Percentiles rank a stretch among this genome's conserved stretches.
Conservation (phyloP, 2,113 vertebrate genomes). For the Monopterus albus region DNA sequence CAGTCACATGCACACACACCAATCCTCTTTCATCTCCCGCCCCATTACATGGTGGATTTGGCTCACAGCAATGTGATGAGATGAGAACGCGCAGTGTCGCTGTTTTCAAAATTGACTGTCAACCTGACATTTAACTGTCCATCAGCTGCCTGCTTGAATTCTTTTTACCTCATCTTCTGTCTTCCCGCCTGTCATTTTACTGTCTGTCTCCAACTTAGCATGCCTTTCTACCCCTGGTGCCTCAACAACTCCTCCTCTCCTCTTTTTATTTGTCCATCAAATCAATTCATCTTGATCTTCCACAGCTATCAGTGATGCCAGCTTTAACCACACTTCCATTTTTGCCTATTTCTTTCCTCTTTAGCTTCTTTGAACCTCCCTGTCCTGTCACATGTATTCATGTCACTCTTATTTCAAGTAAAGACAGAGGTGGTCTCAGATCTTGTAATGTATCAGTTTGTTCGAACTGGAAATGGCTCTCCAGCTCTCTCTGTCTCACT, state of each 20-base stretch:
- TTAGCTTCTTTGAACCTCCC: conserved; percentile 1
- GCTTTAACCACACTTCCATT: conserved; percentile 25
- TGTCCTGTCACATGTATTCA: conserved; percentile 14
- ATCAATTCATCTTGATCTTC: conserved; percentile 37
- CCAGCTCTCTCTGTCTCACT: conserved; percentile 28
- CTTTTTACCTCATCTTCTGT: conserved; percentile 36
- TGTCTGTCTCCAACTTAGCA: conserved; percentile 26
- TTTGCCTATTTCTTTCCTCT: conserved; percentile 3
- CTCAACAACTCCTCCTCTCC: conserved; percentile 21
- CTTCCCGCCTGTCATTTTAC: conserved; percentile 42
- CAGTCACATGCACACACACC: conserved; percentile 2
- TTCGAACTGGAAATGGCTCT: conserved; percentile 61
- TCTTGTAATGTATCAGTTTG: conserved; percentile 50
- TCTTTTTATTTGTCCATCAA: conserved; percentile 31
- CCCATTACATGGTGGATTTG: conserved; percentile 40
- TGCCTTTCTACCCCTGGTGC: conserved; percentile 10
- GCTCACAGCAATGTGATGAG: conserved; percentile 42
- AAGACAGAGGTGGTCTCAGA: conserved; percentile 36
- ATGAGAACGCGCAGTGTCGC: conserved; percentile 49
- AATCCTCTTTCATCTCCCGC: conserved; percentile 40
- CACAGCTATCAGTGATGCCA: conserved; percentile 30
- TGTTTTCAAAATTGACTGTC: conserved; percentile 63
- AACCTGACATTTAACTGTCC: conserved; percentile 66
- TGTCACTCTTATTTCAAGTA: conserved; percentile 37
- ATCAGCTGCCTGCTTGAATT: conserved; percentile 60